Percentiles rank a stretch among this genome's conserved stretches.
Evolutionary conservation across 2,888 invertebrate species (phyloP).

Genomic region (Standfussiana lucernea): DNA sequence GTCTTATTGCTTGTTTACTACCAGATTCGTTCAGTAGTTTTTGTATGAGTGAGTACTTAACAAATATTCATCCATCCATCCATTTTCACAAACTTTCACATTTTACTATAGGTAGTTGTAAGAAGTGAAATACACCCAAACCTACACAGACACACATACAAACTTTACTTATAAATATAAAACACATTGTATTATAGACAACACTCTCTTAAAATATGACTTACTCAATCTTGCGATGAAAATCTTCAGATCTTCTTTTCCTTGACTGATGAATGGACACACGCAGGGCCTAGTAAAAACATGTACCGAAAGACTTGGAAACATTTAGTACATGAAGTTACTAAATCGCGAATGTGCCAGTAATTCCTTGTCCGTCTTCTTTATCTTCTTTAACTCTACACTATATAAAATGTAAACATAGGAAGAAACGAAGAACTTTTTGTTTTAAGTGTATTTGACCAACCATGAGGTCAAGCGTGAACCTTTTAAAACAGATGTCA

Average conservation of each 20-base stretch:
- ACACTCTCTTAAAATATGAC: background rate
- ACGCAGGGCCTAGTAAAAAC: slow-evolving; percentile 78
- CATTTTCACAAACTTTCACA: no score
- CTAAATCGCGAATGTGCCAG: slow-evolving; percentile 77
- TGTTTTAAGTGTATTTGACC: no score
- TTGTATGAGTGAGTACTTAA: background rate
- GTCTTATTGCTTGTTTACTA: no score
- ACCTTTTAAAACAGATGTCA: no score
- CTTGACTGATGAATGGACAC: slow-evolving; percentile 13
- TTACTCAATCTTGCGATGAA: background rate
- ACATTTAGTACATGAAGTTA: slow-evolving; percentile 86
- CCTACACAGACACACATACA: no score
- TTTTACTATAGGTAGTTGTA: no score
- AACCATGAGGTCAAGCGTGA: no score
- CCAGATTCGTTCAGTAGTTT: background rate
- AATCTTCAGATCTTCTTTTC: slow-evolving; percentile 15
- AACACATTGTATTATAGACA: background rate
- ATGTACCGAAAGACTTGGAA: slow-evolving; percentile 75
- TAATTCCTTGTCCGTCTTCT: slow-evolving; percentile 53
- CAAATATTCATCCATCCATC: background rate
- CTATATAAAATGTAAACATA: no score
- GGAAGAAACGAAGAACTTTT: no score
- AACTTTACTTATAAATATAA: no score
- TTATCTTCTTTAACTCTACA: slow-evolving; percentile 18
- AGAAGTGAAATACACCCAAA: no score